Percentiles rank a stretch among this genome's conserved stretches.
These are phyloP conservation scores for Lomographa bimaculata DNA, from an alignment of 2,888 invertebrate genomes.

Conservation along the genomic window DNA sequence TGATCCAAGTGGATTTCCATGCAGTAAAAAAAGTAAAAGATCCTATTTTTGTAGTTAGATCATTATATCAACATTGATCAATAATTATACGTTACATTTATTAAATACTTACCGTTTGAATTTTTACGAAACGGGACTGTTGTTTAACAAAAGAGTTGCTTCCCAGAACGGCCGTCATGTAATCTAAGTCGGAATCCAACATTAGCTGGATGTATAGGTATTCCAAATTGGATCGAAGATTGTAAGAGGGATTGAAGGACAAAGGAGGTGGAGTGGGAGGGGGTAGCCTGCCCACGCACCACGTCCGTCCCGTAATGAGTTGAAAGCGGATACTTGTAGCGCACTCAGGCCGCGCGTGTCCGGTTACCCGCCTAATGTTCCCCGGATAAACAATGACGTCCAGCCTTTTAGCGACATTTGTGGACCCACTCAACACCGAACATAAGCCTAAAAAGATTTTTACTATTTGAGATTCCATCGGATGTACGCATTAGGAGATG, in stretches of 20 bases:
- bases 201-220: conserved; percentile 72
- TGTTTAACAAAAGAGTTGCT: conserved; percentile 13
- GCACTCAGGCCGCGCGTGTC: conserved; percentile 83
- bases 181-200: conserved; percentile 67
- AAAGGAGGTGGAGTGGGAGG: conserved; percentile 59
- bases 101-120: too few species aligned
- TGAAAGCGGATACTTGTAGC: conserved; percentile 84
- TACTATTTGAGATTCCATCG: conserved; percentile 72
- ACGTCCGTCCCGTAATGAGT: conserved; percentile 82
- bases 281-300: conserved; percentile 71
- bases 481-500: conserved; percentile 54
- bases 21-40: too few species aligned
- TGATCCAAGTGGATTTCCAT: too few species aligned
- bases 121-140: too few species aligned
- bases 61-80: too few species aligned
- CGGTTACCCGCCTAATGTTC: conserved; percentile 83
- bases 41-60: too few species aligned
- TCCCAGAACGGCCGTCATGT: conserved; percentile 44
- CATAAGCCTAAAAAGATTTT: conserved; percentile 82
- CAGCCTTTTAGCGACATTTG: conserved; percentile 84
- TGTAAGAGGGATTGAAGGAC: conserved; percentile 79
- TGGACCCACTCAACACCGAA: conserved; percentile 81
- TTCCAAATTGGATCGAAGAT: conserved; percentile 81
- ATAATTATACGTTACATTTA: too few species aligned
- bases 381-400: conserved; percentile 83